Conservation (phyloP, 1,140 invertebrate species). For the Piezodorus guildinii region DNA sequence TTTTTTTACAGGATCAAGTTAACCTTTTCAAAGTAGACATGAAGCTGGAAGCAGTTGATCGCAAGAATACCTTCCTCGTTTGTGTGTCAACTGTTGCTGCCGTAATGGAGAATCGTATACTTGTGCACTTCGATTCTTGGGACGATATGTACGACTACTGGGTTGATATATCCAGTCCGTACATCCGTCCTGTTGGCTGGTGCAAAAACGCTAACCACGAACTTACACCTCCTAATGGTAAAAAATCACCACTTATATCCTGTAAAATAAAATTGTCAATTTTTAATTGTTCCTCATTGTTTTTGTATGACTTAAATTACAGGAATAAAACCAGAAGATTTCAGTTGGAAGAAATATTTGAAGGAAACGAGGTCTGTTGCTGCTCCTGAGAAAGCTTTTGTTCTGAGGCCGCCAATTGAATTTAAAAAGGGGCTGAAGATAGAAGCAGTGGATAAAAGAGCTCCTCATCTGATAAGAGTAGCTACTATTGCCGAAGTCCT, state of each 20-base stretch:
- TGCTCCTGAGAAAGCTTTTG: slow-evolving; percentile 75
- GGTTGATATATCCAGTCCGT: slow-evolving; percentile 77
- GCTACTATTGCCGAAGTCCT: slow-evolving; percentile 69
- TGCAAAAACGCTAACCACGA: slow-evolving; percentile 66
- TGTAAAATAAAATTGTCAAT: neutral
- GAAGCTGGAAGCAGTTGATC: slow-evolving; percentile 92
- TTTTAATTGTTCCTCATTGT: neutral
- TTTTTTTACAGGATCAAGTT: slow-evolving; percentile 29
- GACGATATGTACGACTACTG: slow-evolving; percentile 89
- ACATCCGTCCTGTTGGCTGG: slow-evolving; percentile 90
- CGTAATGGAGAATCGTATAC: slow-evolving; percentile 69
- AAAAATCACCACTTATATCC: slow-evolving; percentile 29
- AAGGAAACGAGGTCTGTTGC: slow-evolving; percentile 58
- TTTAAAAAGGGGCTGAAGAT: slow-evolving; percentile 64
- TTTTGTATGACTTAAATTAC: neutral
- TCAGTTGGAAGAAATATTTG: slow-evolving; percentile 79
- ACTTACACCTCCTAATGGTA: slow-evolving; percentile 77
- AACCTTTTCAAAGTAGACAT: slow-evolving; percentile 73
- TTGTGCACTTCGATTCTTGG: slow-evolving; percentile 93
- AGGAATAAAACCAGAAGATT: slow-evolving; percentile 63
- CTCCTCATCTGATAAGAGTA: slow-evolving; percentile 70
- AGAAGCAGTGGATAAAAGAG: slow-evolving; percentile 80
- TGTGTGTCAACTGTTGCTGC: slow-evolving; percentile 83
- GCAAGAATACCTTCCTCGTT: slow-evolving; percentile 70
- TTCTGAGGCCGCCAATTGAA: slow-evolving; percentile 59